Evolutionary conservation across 2,113 vertebrate species (phyloP).

Genomic region (Misgurnus mizolepis): DNA sequence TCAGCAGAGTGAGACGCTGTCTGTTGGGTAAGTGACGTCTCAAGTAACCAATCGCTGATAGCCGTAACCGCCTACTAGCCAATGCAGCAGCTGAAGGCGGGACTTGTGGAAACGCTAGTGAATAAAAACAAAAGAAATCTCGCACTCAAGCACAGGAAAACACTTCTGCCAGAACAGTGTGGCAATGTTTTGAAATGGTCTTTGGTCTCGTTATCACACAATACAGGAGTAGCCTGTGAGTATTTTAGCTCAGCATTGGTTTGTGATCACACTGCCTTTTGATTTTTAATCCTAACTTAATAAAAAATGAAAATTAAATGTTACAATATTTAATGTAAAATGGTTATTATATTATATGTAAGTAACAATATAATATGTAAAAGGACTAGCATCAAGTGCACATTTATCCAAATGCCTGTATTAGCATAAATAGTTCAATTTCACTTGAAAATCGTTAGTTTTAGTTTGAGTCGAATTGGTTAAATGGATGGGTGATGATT

Average conservation of each 20-base stretch:
- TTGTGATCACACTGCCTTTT: background rate
- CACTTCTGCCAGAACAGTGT: constrained; percentile 4
- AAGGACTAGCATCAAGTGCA: no score
- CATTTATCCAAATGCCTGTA: no score
- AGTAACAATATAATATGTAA: no score
- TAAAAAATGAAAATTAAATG: background rate
- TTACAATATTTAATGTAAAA: no score
- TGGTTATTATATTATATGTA: background rate
- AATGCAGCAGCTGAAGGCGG: background rate
- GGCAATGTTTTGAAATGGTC: background rate
- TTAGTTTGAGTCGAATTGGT: no score
- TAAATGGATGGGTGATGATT: no score
- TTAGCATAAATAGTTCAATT: no score
- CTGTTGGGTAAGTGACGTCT: background rate
- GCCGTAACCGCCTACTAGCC: background rate
- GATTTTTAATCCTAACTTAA: background rate
- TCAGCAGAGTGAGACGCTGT: constrained; percentile 60
- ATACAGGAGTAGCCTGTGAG: background rate
- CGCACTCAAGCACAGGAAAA: background rate
- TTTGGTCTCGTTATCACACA: background rate
- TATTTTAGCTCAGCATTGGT: background rate
- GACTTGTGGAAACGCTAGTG: background rate
- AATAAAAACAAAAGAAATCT: background rate
- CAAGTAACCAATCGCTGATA: constrained; percentile 4
- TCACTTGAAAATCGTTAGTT: no score